Conservation (phyloP, 2,113 vertebrate species). For the Hipposideros armiger region DNA sequence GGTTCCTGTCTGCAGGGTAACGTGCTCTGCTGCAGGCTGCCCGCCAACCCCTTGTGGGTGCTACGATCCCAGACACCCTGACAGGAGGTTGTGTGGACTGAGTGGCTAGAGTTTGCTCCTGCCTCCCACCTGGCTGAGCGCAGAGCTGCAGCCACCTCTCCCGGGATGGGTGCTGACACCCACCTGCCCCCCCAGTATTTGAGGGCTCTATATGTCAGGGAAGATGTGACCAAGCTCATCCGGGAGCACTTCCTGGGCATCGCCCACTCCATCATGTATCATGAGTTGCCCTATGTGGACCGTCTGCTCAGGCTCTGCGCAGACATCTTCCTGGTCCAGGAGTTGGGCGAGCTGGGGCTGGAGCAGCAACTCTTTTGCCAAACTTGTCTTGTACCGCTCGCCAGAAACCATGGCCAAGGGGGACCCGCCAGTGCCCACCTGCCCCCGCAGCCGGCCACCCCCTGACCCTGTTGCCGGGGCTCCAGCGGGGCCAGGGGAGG, state of each 20-base stretch:
- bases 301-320: constrained; percentile 88
- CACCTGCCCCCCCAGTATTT: constrained; percentile 81
- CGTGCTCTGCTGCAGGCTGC: not conserved
- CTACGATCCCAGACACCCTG: not conserved
- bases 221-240: constrained; percentile 91
- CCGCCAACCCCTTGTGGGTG: not conserved
- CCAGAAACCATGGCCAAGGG: constrained; percentile 88
- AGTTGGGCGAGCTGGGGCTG: constrained; percentile 90
- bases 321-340: constrained; percentile 88
- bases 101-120: not conserved
- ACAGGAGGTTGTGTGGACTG: not conserved
- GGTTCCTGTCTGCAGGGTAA: not conserved
- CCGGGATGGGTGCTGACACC: fast-evolving
- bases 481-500: fast-evolving
- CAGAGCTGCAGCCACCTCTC: not conserved
- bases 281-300: constrained; percentile 90
- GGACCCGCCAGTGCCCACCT: constrained; percentile 82
- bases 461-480: not conserved
- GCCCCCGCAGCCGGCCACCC: fast-evolving
- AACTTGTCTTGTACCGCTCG: constrained; percentile 87
- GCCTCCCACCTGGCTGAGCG: too few relatives aligned
- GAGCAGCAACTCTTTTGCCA: constrained; percentile 90
- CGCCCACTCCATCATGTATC: constrained; percentile 90
- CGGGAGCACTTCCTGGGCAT: constrained; percentile 90
- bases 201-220: constrained; percentile 90